Evolutionary conservation across 1,140 invertebrate species (phyloP).

Genomic region (Sesamia nonagrioides): DNA sequence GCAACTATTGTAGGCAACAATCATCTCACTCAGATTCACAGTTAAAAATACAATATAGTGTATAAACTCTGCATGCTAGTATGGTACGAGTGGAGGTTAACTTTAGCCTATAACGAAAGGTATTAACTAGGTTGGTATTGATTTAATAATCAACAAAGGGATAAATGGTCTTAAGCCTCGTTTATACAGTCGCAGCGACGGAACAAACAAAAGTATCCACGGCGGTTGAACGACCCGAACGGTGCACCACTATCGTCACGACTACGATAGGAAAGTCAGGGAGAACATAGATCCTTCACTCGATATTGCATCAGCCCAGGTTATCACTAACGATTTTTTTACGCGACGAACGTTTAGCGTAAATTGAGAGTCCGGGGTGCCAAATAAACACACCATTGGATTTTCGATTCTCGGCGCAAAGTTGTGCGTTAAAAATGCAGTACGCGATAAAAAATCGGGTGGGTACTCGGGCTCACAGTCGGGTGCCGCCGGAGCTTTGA

Average conservation of each 20-base stretch:
- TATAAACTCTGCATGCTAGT: constrained; percentile 1
- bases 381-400: not conserved
- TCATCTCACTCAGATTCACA: constrained; percentile 29
- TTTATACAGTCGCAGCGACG: not conserved
- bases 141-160: constrained; percentile 21
- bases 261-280: constrained; percentile 13
- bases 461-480: too few relatives aligned
- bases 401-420: too few relatives aligned
- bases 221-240: constrained; percentile 2
- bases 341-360: too few relatives aligned
- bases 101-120: constrained; percentile 26
- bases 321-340: not conserved
- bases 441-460: too few relatives aligned
- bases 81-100: constrained; percentile 1
- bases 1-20: constrained; percentile 28
- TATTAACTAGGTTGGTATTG: not conserved
- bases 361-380: not conserved
- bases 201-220: constrained; percentile 20
- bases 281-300: not conserved
- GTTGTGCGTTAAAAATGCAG: too few relatives aligned
- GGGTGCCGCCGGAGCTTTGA: constrained; percentile 7
- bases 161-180: not conserved
- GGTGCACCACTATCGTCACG: constrained; percentile 28
- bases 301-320: not conserved
- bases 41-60: constrained; percentile 30